Conservation (phyloP, 1,140 invertebrate species). For the Rhopalosiphum maidis region DNA sequence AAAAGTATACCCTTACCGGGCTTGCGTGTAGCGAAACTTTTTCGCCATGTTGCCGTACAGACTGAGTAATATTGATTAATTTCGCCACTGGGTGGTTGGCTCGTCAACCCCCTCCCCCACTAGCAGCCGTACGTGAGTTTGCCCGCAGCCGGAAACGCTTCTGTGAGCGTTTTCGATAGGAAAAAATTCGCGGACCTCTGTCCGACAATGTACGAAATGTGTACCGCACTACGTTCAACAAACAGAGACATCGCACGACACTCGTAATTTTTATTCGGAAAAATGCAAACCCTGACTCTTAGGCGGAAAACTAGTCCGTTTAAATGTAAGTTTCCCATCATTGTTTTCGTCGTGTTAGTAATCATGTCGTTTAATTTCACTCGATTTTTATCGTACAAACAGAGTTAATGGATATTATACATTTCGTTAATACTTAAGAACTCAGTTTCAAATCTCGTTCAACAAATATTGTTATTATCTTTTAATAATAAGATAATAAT, state of each 20-base stretch:
- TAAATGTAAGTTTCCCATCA: slow-evolving; percentile 77
- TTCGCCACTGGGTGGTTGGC: background rate
- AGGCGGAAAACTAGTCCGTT: slow-evolving; percentile 86
- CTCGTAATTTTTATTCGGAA: background rate
- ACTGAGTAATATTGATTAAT: slow-evolving; percentile 54
- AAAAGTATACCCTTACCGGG: background rate
- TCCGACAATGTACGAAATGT: background rate
- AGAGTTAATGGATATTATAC: background rate
- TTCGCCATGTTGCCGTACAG: slow-evolving; percentile 38
- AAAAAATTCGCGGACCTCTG: background rate
- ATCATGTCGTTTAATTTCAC: background rate
- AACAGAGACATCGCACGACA: background rate
- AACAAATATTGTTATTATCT: too few species aligned
- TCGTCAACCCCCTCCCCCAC: background rate
- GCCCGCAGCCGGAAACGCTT: background rate
- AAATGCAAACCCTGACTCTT: slow-evolving; percentile 87
- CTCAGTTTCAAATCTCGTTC: too few species aligned
- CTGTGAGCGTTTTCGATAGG: background rate
- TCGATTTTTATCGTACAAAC: background rate
- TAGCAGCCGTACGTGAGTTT: background rate
- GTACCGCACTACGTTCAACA: background rate
- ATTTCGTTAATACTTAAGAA: background rate
- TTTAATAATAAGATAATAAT: background rate
- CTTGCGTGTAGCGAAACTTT: background rate
- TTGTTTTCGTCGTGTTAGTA: background rate